These are phyloP conservation scores for Drosophila nigricruria DNA, from an alignment of 2,888 invertebrate genomes.

Conservation along the genomic window DNA sequence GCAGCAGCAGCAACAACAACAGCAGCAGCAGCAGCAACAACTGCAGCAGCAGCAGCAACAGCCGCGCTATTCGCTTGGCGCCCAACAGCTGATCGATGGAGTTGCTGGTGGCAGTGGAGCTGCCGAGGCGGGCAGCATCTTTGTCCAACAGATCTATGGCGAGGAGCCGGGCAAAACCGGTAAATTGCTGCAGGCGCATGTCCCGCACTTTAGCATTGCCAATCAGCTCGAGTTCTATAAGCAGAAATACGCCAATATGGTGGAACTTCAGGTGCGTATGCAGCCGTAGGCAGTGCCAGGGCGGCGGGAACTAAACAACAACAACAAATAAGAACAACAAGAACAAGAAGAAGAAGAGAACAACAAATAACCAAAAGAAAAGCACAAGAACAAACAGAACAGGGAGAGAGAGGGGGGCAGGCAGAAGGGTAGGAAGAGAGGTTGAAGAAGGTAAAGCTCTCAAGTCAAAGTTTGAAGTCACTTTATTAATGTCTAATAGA, in stretches of 20 bases:
- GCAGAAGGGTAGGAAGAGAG: too few species aligned
- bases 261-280: slow-evolving; percentile 84
- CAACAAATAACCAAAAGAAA: neutral
- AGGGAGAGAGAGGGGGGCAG: neutral
- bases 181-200: slow-evolving; percentile 82
- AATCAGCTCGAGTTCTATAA: slow-evolving; percentile 85
- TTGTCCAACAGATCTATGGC: slow-evolving; percentile 83
- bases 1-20: slow-evolving; percentile 58
- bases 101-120: slow-evolving; percentile 58
- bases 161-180: slow-evolving; percentile 74
- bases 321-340: neutral
- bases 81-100: slow-evolving; percentile 63
- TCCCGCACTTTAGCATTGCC: slow-evolving; percentile 83
- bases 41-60: slow-evolving; percentile 61
- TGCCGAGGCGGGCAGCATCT: slow-evolving; percentile 81
- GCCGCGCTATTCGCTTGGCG: slow-evolving; percentile 64
- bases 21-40: slow-evolving; percentile 53
- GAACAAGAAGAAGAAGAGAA: neutral
- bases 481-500: neutral
- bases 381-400: neutral
- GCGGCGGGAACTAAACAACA: neutral
- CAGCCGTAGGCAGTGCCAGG: slow-evolving; percentile 32
- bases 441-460: neutral
- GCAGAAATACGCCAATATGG: slow-evolving; percentile 84
- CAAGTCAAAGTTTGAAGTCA: slow-evolving; percentile 13